Base-by-base conservation (phyloP, 1,140 invertebrate genomes). In the Glomeris maerens region DNA sequence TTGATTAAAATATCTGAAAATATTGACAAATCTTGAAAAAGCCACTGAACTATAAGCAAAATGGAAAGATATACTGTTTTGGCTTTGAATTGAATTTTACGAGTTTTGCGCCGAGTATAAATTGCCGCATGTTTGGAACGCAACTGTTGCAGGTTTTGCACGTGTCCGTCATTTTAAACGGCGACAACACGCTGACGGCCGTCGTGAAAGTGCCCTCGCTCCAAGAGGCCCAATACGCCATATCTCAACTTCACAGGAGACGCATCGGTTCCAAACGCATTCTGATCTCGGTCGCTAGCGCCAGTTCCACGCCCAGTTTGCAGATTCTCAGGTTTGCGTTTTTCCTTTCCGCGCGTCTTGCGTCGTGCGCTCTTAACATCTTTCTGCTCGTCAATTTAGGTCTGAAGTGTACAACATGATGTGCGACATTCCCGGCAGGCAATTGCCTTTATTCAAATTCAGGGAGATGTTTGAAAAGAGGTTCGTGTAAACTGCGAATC, bases 201-300 rank as follows among this genome's bases (percentile, higher is more conserved):
- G 71, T 71, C 44, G 71, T 85, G 0, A 78, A 76, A 65, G 77
- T 86, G 3, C 71, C 74, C 5, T 73, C 66, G 48, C 58, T 75
- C 21, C 73, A 78, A 31, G 82, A 85, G 55, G 85, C 84, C 13
- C 80, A 87, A 57, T 82, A 78, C 61, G 80, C 83, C 7, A 87
- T 90, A 48, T 84, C 84, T 2, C 80, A 84, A 60, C 71, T 90
- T 27, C 85, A 90, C 59, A 73, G 83, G 23, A 78, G 79, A 52
- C 84, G 84, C 69, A 75, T 89, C 57, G 86, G 85, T 7, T 80
- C 79, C 56, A 88, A 86, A 59, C 70, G 84, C 46, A 85, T 90
- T 52, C 67, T 82, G 44, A 86, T 90, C 47, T 78, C 83, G 1
- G 79, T 86, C 60, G 75, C 74, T 27, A 77, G 78, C 54, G 74